Base-by-base conservation (phyloP, 2,113 vertebrate genomes). In the Alethe diademata region DNA sequence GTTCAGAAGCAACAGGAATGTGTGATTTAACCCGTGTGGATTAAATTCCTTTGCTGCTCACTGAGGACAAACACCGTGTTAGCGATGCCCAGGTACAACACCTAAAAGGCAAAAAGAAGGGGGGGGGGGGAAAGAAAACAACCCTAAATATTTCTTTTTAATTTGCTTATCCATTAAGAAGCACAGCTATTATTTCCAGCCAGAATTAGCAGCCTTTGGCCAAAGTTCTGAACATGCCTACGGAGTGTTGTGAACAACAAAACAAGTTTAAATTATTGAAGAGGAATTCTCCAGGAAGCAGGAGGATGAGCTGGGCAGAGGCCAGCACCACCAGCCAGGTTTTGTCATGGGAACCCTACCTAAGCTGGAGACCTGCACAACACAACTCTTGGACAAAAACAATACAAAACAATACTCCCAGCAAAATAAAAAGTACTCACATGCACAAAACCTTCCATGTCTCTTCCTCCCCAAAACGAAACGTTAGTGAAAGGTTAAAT, bases 61-160 rank as follows among this genome's bases (percentile, higher is more conserved):
- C 22, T 56, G 56, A 1, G 10, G 43, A 83, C 8, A 47, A 92
- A 71, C 31, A 40, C 5, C 2, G 2, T 19, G 23, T n/a, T 40
- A 74, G 19, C 0, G 12, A 90, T 11, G 5, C 25, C 62, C 33
- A 28, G 2, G 8, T 31, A 18, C 33, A 84, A 69, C 19, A 64
- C 5, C 67, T 45, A 62, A 70, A 88, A 57, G 11, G 16, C 3
- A 47, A 66, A 35, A 56, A 51, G 25, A 8, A 2, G 6, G 28
- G 23, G 13, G 5, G 0, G 0, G 2, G 1, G 6, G 17, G 3
- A 31, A 17, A 10, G 16, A 9, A 33, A 56, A 57, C 1, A 50
- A 13, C 19, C 8, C 19, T 1, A 74, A 74, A 26, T 47, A 31
- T 10, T 78, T 42, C 4, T 64, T 85, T 83, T 35, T 47, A 40